Base-by-base conservation (phyloP, 2,113 vertebrate genomes). In the Melanostigma gelatinosum region DNA sequence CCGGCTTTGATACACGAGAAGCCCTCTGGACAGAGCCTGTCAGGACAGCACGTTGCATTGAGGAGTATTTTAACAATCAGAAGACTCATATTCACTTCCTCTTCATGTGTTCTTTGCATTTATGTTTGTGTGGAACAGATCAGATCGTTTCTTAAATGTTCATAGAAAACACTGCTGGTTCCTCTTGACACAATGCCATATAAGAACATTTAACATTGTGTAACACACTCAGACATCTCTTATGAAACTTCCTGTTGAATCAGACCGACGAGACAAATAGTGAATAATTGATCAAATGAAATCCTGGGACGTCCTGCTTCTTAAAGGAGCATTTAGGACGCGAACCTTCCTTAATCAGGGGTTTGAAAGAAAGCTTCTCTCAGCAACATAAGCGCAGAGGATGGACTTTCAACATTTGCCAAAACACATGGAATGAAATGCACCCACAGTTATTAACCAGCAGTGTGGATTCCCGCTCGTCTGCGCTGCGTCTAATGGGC, bases 1-100 rank as follows among this genome's bases (percentile, higher is more conserved):
- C 98, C 98, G 75, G 94, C 96, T 95, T 99, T 99, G 77, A 97
- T 82, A 84, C 98, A 99, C 15, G 46, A 18, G 69, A 96, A 99
- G 13, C 98, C 97, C 93, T 98, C 97, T 32, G 98, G 98, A 92
- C 98, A 99, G 87, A 97, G 94, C 88, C 98, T 99, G 93, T 68
- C 90, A 93, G 78, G 89, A 34, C 20, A 46, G 24, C 12, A 38
- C 32, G n/a, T 18, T 27, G 27, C 44, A 62, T 52, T 27, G 44
- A 16, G 58, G 4, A 50, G 32, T 8, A 29, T 38, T 24, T 50
- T 7, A 36, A 50, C 24, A 40, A n/a, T 55, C 52, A 55, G n/a
- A 44, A 44, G 4, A 44, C 13, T 44, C 42, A 42, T 42, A 42
- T 42, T 12, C 36, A 38, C 36, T 6, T 1, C 6, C 8, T 38